phyloP scores from a whole-genome alignment of 2,888 invertebrate genomes.

The Sesia apiformis region DNA sequence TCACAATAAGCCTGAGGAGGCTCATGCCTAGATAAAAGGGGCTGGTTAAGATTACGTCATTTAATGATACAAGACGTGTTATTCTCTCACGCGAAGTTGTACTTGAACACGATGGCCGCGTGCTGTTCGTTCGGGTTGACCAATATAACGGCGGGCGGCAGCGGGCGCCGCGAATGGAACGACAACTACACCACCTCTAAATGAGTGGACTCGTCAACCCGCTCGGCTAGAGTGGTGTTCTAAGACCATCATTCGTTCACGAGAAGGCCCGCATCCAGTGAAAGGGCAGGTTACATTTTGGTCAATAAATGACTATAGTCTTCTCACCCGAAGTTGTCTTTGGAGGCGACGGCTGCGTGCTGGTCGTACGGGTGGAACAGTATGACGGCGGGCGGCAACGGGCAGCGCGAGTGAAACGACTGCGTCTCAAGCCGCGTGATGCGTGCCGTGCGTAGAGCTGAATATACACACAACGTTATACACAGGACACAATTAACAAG shows the following conservation, averaged over 20 bases:
- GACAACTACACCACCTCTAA: slow-evolving; percentile 82
- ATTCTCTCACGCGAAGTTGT: slow-evolving; percentile 80
- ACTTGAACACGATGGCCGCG: slow-evolving; percentile 89
- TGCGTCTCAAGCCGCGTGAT: slow-evolving; percentile 84
- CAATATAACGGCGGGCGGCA: slow-evolving; percentile 84
- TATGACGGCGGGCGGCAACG: slow-evolving; percentile 84
- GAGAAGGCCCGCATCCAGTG: too few relatives aligned
- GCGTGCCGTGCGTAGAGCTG: slow-evolving; percentile 41
- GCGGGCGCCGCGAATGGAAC: slow-evolving; percentile 86
- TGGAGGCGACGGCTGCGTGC: slow-evolving; percentile 89
- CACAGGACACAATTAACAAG: too few relatives aligned
- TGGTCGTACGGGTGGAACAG: slow-evolving; percentile 93
- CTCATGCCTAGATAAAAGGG: too few relatives aligned
- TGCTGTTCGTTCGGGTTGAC: slow-evolving; percentile 95
- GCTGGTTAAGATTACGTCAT: too few relatives aligned
- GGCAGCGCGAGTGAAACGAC: slow-evolving; percentile 86
- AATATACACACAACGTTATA: neutral
- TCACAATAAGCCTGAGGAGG: too few relatives aligned
- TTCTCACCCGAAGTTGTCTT: slow-evolving; percentile 84
- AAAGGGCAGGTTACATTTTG: neutral
- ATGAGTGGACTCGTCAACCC: too few relatives aligned
- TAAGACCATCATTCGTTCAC: too few relatives aligned
- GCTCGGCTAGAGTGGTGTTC: neutral
- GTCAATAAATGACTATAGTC: too few relatives aligned
- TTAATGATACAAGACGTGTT: too few relatives aligned